Evolutionary conservation across 2,888 invertebrate species (phyloP).

Genomic region (Patella caerulea): DNA sequence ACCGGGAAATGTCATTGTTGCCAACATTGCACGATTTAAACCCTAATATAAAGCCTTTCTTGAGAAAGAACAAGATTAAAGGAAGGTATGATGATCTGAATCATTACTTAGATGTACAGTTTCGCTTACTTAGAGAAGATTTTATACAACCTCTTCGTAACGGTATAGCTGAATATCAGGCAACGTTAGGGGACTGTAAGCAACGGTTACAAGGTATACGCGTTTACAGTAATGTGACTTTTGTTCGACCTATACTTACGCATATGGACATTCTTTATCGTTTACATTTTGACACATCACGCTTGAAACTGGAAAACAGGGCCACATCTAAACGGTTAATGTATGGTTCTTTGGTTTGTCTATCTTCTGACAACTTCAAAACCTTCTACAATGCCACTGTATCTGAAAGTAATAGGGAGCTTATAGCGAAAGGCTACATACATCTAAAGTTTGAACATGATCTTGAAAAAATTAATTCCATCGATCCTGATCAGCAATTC

Average conservation of each 20-base stretch:
- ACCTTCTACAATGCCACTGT: slow-evolving; percentile 80
- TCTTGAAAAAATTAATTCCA: background rate
- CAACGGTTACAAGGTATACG: slow-evolving; percentile 37
- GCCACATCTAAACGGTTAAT: slow-evolving; percentile 77
- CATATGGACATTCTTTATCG: slow-evolving; percentile 37
- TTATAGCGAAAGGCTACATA: slow-evolving; percentile 45
- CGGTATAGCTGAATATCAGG: slow-evolving; percentile 76
- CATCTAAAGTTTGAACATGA: slow-evolving; percentile 43
- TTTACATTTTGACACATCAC: slow-evolving; percentile 29
- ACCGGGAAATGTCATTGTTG: slow-evolving; percentile 65
- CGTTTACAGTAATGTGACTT: slow-evolving; percentile 46
- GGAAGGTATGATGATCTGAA: slow-evolving; percentile 79
- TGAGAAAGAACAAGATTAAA: slow-evolving; percentile 76
- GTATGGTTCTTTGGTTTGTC: slow-evolving; percentile 81
- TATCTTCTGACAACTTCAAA: slow-evolving; percentile 80
- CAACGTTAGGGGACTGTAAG: background rate
- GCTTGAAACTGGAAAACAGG: slow-evolving; percentile 59
- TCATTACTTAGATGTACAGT: slow-evolving; percentile 84
- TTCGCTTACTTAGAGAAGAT: slow-evolving; percentile 84
- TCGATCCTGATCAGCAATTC: slow-evolving; percentile 25
- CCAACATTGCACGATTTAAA: slow-evolving; percentile 68
- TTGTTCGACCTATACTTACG: slow-evolving; percentile 33
- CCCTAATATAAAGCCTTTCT: slow-evolving; percentile 68
- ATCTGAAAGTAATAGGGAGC: slow-evolving; percentile 42
- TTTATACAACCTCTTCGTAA: slow-evolving; percentile 82